Evolutionary conservation across 2,797 vertebrate species (phyloP).

Genomic region (Fratercula arctica): DNA sequence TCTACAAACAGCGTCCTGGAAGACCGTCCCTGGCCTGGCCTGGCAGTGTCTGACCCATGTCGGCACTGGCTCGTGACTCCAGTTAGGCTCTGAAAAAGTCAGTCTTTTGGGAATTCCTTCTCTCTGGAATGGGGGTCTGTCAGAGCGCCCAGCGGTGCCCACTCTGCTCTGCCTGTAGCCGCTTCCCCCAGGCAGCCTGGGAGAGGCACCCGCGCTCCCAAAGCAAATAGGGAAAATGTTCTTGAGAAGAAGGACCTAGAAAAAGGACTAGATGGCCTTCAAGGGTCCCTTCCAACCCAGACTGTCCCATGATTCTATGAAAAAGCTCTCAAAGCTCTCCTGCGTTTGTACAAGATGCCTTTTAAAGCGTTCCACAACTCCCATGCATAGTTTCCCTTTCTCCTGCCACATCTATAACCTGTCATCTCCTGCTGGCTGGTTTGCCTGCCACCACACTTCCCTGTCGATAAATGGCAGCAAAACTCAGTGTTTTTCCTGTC

Average conservation of each 20-base stretch:
- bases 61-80: accelerated
- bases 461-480: not conserved
- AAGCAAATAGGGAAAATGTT: not conserved
- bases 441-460: not conserved
- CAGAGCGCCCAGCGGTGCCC: accelerated
- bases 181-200: not conserved
- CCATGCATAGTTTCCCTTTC: not conserved
- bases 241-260: not conserved
- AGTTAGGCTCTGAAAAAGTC: not conserved
- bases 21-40: not conserved
- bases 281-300: not conserved
- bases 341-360: not conserved
- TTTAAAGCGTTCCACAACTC: not conserved
- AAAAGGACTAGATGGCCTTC: not conserved
- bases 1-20: not conserved
- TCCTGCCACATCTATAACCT: not conserved
- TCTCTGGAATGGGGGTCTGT: not conserved
- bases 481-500: not conserved
- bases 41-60: not conserved
- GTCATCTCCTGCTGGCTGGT: not conserved
- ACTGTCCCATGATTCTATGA: not conserved
- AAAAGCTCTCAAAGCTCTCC: not conserved
- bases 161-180: not conserved
- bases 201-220: not conserved
- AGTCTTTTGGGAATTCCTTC: not conserved